A percentile compares a stretch with the other conserved stretches of the same genome.
These are phyloP conservation scores for Nomada flava DNA, from an alignment of 2,888 invertebrate genomes.

Conservation along the genomic window DNA sequence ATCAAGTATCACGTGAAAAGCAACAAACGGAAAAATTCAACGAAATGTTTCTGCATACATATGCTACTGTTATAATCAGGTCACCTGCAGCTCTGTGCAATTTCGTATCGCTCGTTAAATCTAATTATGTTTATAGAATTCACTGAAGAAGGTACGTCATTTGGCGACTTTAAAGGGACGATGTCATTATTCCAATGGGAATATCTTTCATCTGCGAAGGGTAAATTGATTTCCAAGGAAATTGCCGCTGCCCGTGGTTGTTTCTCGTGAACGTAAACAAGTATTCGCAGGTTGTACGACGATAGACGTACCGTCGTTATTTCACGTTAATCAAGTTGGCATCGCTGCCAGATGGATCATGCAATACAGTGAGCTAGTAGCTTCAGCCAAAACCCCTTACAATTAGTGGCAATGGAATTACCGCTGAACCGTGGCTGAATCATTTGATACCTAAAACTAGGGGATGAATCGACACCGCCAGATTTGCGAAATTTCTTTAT, in stretches of 20 bases:
- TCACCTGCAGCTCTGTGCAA: no score
- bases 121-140: background rate
- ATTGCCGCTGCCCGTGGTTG: background rate
- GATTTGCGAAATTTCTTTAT: background rate
- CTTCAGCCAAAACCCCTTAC: conserved; percentile 52
- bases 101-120: no score
- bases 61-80: no score
- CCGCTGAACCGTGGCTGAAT: conserved; percentile 28
- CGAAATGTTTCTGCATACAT: no score
- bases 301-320: conserved; percentile 29
- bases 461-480: background rate
- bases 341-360: conserved; percentile 38
- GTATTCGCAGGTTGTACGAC: conserved; percentile 39
- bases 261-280: conserved; percentile 30
- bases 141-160: background rate
- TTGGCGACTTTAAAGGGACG: background rate
- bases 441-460: conserved; percentile 15
- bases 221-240: conserved; percentile 4
- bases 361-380: conserved; percentile 39
- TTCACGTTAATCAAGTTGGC: conserved; percentile 65
- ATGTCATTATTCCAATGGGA: background rate
- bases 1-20: background rate
- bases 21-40: background rate
- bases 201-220: background rate
- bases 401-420: conserved; percentile 56